Evolutionary conservation across 2,888 invertebrate genomes (phyloP), one percentile per base, ranked within the genome.

Genomic region (Carterocephalus palaemon): DNA sequence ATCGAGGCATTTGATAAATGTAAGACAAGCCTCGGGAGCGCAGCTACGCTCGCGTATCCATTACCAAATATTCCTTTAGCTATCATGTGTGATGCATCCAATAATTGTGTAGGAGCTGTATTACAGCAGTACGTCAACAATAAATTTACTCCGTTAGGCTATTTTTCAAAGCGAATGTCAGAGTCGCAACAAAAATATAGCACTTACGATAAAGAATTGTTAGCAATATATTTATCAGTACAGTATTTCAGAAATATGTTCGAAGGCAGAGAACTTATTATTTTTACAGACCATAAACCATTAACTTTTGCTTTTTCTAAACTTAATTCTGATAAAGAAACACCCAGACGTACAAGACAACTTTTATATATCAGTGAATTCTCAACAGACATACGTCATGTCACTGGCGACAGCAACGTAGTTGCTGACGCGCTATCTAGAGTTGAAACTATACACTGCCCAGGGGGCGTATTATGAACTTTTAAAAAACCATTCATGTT

Each of bases 131-230:
- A 17, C 19, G 24, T 10, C 13, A 36, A 10, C 31, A 37, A 23
- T 6, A 4, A 15, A 10, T 29, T 12, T 16, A 31, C 12, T 13
- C 39, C 28, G 7, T 13, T 37, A 13, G 36, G 37, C 6, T 45
- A 29, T 10, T 47, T 40, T 43, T 49, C 43, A 10, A 42, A 47
- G 16, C 33, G 46, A 22, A 16, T 49, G 9, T 38, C 23, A 9
- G 13, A 20, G 16, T 19, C 47, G 4, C 42, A 49, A 36, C 20
- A 39, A 34, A 37, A 42, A 16, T 42, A 49, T 26, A 29, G 29
- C 9, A 47, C 39, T 1, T 49, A 49, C 15, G 49, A 49, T 26
- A 15, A 45, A 26, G 49, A 49, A 39, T 26, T 49, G 10, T 17
- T 42, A 13, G 49, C 42, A 6, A 42, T 46, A 7, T 49, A 42